These are phyloP conservation scores for Erebia aethiops DNA, from an alignment of 2,888 invertebrate species.

Conservation along the genomic window DNA sequence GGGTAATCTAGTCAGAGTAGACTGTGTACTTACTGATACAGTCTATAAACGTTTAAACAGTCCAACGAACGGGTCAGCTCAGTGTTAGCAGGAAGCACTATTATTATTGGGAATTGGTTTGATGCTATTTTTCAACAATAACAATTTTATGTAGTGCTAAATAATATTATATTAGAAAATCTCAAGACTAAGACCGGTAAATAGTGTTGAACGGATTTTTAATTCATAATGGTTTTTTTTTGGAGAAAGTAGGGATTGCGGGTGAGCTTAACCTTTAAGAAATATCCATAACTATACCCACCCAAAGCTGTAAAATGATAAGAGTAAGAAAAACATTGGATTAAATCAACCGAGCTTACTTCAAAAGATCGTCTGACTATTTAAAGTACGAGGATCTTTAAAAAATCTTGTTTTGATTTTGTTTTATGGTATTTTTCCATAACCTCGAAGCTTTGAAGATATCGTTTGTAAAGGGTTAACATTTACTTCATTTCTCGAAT, in stretches of 20 bases:
- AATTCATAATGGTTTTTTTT: too few relatives aligned
- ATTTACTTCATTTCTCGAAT: constrained; percentile 57
- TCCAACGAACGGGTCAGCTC: constrained; percentile 39
- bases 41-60: constrained; percentile 47
- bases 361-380: neutral
- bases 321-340: too few relatives aligned
- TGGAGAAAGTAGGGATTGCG: too few relatives aligned
- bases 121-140: too few relatives aligned
- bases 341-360: neutral
- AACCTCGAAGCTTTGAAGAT: constrained; percentile 9
- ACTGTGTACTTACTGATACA: constrained; percentile 15
- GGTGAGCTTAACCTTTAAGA: too few relatives aligned
- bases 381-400: neutral
- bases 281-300: too few relatives aligned
- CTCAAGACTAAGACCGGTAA: too few relatives aligned
- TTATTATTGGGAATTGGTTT: constrained; percentile 21
- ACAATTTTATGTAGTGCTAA: too few relatives aligned
- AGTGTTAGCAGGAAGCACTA: constrained; percentile 39
- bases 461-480: neutral
- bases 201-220: too few relatives aligned
- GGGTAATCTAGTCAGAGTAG: constrained; percentile 32
- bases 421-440: neutral
- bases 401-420: neutral
- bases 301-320: too few relatives aligned
- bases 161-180: too few relatives aligned